Evolutionary conservation across 2,113 vertebrate species (phyloP).

Genomic region (Leptobrachium leishanense): DNA sequence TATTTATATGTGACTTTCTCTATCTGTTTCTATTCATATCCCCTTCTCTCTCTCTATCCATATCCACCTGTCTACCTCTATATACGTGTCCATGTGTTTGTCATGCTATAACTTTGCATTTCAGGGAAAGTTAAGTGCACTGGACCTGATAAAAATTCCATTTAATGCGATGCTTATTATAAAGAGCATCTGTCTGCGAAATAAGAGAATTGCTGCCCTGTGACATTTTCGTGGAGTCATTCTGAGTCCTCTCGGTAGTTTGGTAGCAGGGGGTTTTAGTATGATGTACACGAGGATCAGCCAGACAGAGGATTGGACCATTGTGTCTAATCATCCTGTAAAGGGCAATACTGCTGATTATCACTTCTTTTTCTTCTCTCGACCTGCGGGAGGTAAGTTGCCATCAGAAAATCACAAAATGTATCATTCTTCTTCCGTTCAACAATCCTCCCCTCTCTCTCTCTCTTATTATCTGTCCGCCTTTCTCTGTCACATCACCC

Average conservation of each 20-base stretch:
- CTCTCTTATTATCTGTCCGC: slow-evolving; percentile 27
- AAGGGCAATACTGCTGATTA: slow-evolving; percentile 24
- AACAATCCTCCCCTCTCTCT: not conserved
- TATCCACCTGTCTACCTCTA: too few species aligned
- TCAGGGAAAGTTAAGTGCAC: too few species aligned
- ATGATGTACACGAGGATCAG: not conserved
- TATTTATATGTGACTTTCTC: too few species aligned
- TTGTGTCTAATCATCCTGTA: slow-evolving; percentile 9
- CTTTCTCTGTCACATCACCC: slow-evolving; percentile 4
- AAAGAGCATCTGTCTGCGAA: too few species aligned
- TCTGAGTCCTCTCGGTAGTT: too few species aligned
- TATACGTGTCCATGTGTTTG: too few species aligned
- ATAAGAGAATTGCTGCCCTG: not conserved
- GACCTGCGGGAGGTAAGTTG: slow-evolving; percentile 35
- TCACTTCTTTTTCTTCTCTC: slow-evolving; percentile 8
- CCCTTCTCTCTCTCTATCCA: too few species aligned
- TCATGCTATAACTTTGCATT: too few species aligned
- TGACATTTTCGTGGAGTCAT: not conserved
- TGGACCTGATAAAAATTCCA: too few species aligned
- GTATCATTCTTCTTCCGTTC: slow-evolving; percentile 23
- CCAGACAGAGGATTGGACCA: not conserved
- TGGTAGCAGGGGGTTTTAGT: not conserved
- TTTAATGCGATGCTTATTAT: too few species aligned
- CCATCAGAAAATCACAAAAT: slow-evolving; percentile 17
- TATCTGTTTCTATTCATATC: too few species aligned